These are phyloP conservation scores for Cyprinodon diabolis DNA, from an alignment of 2,797 vertebrate species.

Conservation along the genomic window DNA sequence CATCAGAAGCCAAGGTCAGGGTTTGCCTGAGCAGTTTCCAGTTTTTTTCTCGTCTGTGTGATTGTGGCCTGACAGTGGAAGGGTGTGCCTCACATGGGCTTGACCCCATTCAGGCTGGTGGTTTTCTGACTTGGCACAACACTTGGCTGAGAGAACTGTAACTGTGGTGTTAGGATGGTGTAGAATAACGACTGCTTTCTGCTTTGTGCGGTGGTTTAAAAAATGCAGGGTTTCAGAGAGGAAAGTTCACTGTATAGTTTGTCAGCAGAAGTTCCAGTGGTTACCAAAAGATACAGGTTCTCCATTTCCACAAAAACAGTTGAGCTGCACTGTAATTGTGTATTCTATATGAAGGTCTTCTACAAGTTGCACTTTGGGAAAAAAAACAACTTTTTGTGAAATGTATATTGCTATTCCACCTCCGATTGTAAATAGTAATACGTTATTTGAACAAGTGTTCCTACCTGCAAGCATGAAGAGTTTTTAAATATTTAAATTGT, in stretches of 20 bases:
- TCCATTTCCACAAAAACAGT: slow-evolving; percentile 32
- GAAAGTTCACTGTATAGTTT: slow-evolving; percentile 43
- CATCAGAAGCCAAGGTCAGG: slow-evolving; percentile 45
- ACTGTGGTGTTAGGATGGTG: slow-evolving; percentile 58
- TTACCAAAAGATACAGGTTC: slow-evolving; percentile 48
- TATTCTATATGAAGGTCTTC: slow-evolving; percentile 11
- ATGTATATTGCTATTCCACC: slow-evolving; percentile 31
- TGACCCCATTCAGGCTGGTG: slow-evolving; percentile 61
- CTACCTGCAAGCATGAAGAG: slow-evolving; percentile 48
- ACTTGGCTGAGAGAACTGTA: slow-evolving; percentile 70
- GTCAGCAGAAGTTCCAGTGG: slow-evolving; percentile 33
- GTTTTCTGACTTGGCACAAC: slow-evolving; percentile 75
- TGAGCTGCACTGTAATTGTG: slow-evolving; percentile 30
- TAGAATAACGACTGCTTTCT: slow-evolving; percentile 57
- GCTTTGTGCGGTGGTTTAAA: slow-evolving; percentile 56
- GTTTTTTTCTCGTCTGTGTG: slow-evolving; percentile 52
- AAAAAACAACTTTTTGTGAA: slow-evolving; percentile 6
- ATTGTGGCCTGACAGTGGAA: slow-evolving; percentile 64
- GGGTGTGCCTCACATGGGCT: slow-evolving; percentile 70
- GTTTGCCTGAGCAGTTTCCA: slow-evolving; percentile 42
- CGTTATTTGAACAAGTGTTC: slow-evolving; percentile 66
- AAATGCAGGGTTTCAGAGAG: slow-evolving; percentile 65
- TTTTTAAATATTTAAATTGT: slow-evolving; percentile 72
- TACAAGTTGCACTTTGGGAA: slow-evolving; percentile 2
- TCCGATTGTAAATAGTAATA: slow-evolving; percentile 50